A percentile compares a stretch with the other conserved stretches of the same genome.
phyloP scores from a whole-genome alignment of 1,140 invertebrate species.

The Hyposmocoma kahamanoa region DNA sequence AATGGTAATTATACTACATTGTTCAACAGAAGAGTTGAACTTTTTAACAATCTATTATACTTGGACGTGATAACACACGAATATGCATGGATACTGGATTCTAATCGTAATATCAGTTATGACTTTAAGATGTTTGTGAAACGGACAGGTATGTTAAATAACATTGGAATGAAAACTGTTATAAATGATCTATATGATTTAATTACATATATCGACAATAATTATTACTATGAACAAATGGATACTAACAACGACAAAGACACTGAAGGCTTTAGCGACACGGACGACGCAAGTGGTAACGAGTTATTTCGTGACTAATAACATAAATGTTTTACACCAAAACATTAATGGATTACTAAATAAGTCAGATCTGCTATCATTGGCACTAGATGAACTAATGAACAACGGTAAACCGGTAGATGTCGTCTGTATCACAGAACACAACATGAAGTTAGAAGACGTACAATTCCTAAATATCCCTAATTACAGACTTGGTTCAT shows the following conservation, averaged over 20 bases:
- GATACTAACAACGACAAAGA: not conserved
- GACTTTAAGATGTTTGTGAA: not conserved
- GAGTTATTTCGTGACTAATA: not conserved
- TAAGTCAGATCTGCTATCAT: not conserved
- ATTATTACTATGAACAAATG: not conserved
- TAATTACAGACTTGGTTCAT: not conserved
- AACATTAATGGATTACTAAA: constrained; percentile 5
- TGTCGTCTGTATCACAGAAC: constrained; percentile 7
- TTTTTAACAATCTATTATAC: not conserved
- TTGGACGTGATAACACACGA: not conserved
- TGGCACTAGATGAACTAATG: not conserved
- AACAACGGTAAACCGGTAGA: not conserved
- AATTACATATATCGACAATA: too few relatives aligned
- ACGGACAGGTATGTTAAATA: not conserved
- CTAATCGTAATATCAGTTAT: not conserved
- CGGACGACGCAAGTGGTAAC: not conserved
- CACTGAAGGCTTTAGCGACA: not conserved
- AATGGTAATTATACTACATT: not conserved
- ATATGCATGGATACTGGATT: not conserved
- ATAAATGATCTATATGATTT: not conserved
- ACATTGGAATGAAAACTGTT: not conserved
- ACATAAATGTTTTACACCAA: constrained; percentile 6
- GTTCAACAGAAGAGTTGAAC: not conserved
- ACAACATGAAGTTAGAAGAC: not conserved
- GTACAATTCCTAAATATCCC: not conserved